Conservation (phyloP, 2,113 vertebrate genomes). For the Nestor notabilis region DNA sequence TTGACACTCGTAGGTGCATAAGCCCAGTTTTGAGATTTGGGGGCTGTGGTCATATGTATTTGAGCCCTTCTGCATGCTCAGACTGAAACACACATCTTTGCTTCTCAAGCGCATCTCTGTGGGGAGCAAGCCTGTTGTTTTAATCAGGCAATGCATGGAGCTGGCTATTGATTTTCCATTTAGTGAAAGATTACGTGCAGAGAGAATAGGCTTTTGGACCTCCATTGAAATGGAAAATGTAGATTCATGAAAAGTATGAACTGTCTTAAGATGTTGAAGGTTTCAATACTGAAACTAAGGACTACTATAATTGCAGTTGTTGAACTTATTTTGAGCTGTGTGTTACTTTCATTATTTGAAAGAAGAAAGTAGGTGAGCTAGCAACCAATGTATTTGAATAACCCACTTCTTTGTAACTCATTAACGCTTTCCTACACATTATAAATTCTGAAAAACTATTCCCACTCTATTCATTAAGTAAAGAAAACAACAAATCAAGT, state of each 20-base stretch:
- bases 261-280: not conserved
- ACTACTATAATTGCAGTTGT: not conserved
- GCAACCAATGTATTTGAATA: not conserved
- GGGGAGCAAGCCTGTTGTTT: not conserved
- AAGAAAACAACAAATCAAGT: not conserved
- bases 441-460: not conserved
- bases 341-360: not conserved
- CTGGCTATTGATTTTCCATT: not conserved
- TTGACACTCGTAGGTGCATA: not conserved
- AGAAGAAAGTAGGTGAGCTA: not conserved
- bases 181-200: not conserved
- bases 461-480: not conserved
- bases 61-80: not conserved
- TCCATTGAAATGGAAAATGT: not conserved
- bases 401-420: not conserved
- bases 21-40: not conserved
- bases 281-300: not conserved
- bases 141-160: not conserved
- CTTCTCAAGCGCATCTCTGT: not conserved
- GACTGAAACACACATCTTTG: not conserved
- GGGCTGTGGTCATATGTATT: accelerated
- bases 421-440: not conserved
- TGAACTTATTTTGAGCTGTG: not conserved
- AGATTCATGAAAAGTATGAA: not conserved
- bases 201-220: not conserved